Evolutionary conservation across 2,888 invertebrate genomes (phyloP).

Genomic region (Acanthococcus lagerstroemiae): DNA sequence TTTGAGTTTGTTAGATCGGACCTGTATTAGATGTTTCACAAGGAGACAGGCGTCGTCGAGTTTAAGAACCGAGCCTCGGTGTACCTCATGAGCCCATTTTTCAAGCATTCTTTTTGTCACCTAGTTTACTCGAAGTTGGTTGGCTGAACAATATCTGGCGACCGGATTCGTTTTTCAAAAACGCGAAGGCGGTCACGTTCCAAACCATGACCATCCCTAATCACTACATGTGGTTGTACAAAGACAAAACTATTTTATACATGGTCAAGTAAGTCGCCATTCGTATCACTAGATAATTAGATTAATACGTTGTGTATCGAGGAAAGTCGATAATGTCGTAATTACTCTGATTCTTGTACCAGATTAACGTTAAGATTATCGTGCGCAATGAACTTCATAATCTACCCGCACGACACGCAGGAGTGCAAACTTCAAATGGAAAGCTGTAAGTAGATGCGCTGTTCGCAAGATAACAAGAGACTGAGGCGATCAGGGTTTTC

Average conservation of each 20-base stretch:
- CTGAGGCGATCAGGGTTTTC: not conserved
- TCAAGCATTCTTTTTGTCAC: too few relatives aligned
- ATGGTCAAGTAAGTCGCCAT: constrained; percentile 62
- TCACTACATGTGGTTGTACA: constrained; percentile 85
- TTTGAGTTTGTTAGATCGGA: too few relatives aligned
- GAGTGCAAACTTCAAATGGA: constrained; percentile 91
- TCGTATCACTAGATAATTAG: not conserved
- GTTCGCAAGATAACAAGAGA: not conserved
- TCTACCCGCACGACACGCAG: constrained; percentile 89
- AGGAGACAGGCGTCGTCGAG: too few relatives aligned
- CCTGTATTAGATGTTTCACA: too few relatives aligned
- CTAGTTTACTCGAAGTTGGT: constrained; percentile 69
- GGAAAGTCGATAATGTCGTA: not conserved
- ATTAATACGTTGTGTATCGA: not conserved
- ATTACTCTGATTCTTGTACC: constrained; percentile 37
- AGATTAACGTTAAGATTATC: constrained; percentile 73
- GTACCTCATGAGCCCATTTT: too few relatives aligned
- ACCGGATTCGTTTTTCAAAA: constrained; percentile 88
- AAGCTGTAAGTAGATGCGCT: constrained; percentile 66
- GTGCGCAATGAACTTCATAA: constrained; percentile 89
- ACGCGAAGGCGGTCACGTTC: constrained; percentile 84
- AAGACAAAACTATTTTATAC: constrained; percentile 73
- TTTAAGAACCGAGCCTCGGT: too few relatives aligned
- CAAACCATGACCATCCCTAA: constrained; percentile 93
- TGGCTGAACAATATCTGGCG: constrained; percentile 90